Evolutionary conservation across 2,113 vertebrate genomes (phyloP).

Genomic region (Etheostoma spectabile): DNA sequence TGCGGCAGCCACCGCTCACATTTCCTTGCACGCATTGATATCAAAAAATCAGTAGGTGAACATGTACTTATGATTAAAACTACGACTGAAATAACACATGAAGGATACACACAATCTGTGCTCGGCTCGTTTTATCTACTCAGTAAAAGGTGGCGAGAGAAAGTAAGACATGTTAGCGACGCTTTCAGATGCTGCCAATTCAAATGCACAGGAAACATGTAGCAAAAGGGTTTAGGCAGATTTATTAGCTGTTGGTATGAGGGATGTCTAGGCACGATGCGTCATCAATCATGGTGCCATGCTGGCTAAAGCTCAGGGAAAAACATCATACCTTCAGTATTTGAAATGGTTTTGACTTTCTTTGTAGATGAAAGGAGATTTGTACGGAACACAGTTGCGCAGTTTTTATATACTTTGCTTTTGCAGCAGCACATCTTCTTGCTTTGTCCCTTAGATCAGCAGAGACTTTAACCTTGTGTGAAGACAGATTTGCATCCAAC

Average conservation of each 20-base stretch:
- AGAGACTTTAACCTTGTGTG: slow-evolving; percentile 70
- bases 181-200: slow-evolving; percentile 24
- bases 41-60: slow-evolving; percentile 26
- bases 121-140: slow-evolving; percentile 18
- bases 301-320: slow-evolving; percentile 28
- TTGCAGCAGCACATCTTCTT: slow-evolving; percentile 15
- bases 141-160: neutral
- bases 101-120: slow-evolving; percentile 4
- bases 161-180: slow-evolving; percentile 11
- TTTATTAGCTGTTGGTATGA: slow-evolving; percentile 57
- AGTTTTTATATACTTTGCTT: neutral
- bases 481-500: slow-evolving; percentile 53
- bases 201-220: slow-evolving; percentile 44
- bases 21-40: slow-evolving; percentile 16
- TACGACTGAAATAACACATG: slow-evolving; percentile 38
- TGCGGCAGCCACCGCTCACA: slow-evolving; percentile 32
- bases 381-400: neutral
- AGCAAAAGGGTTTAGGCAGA: slow-evolving; percentile 40
- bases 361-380: slow-evolving; percentile 15
- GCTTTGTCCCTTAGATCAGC: slow-evolving; percentile 29
- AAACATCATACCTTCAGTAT: slow-evolving; percentile 35
- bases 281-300: slow-evolving; percentile 58
- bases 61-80: slow-evolving; percentile 36
- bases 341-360: slow-evolving; percentile 47
- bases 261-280: slow-evolving; percentile 44